Evolutionary conservation across 2,888 invertebrate genomes (phyloP), one percentile per base, ranked within the genome.

Genomic region (Vanessa cardui): DNA sequence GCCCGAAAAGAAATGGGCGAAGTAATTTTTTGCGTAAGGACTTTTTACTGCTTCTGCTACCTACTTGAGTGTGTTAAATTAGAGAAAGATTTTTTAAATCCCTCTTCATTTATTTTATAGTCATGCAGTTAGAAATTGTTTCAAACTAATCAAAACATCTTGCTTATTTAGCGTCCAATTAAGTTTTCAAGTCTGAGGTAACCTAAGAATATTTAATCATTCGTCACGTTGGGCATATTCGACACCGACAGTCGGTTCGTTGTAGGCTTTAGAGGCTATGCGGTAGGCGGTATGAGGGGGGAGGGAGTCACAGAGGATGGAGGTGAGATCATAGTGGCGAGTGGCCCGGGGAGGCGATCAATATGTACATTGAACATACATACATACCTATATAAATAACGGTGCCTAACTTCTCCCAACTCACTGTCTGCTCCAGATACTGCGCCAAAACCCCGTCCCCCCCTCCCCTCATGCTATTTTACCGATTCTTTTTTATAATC

Each of bases 281-380:
- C 85, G 87, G 86, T 79, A 82, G 82, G 84, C 78, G 82, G 76
- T 79, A 78, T 75, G 76, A 78, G 83, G 78, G 73, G 78, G 83
- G 79, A 54, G 82, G 83, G 83, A 83, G 85, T 83, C 85, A 88
- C 87, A 87, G 87, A 86, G 89, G 90, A 90, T 90, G 90, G 92
- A 91, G 92, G 92, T 92, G 92, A 91, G 90, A 90, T 92, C 91
- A 92, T 91, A 92, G 92, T 92, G 92, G 91, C 90, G 91, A 91
- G 92, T 90, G 89, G 89, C 90, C 86, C 83, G 90, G 91, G 89
- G 89, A 89, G 89, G 86, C 92, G 92, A 92, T 92, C 92, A 90
- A 92, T 92, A 92, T 91, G 92, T 92, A 92, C 91, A 91, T 91
- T 91, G 90, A 91, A 88, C 90, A 87, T 90, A 91, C 86, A 89